A percentile compares a stretch with the other conserved stretches of the same genome.
Conservation (phyloP, 2,797 vertebrate genomes). For the Poecilia gillii region DNA sequence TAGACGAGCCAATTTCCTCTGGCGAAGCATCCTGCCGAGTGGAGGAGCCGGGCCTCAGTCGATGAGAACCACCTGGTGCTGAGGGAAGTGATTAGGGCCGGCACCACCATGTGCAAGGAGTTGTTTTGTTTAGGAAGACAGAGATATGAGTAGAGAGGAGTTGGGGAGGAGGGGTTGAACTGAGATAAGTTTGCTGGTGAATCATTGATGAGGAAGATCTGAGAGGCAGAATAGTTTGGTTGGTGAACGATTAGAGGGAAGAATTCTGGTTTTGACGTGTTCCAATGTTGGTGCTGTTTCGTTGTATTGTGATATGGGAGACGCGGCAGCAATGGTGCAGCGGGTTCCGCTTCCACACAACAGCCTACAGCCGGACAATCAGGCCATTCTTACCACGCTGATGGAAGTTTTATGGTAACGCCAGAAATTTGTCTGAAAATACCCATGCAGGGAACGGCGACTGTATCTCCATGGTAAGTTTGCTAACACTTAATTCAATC, state of each 20-base stretch:
- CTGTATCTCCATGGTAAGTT: slow-evolving; percentile 13
- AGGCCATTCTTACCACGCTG: slow-evolving; percentile 28
- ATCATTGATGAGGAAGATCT: slow-evolving; percentile 67
- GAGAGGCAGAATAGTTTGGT: slow-evolving; percentile 56
- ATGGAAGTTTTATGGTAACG: slow-evolving; percentile 45
- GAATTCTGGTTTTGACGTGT: slow-evolving; percentile 55
- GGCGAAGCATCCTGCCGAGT: slow-evolving; percentile 61
- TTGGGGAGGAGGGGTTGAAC: background rate
- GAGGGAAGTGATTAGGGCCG: slow-evolving; percentile 74
- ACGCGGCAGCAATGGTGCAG: slow-evolving; percentile 51
- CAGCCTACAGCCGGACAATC: slow-evolving; percentile 39
- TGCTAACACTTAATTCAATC: slow-evolving; percentile 34
- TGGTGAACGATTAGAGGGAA: slow-evolving; percentile 54
- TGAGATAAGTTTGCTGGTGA: slow-evolving; percentile 59
- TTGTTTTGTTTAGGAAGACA: slow-evolving; percentile 66
- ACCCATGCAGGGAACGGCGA: slow-evolving; percentile 18
- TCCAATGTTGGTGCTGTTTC: slow-evolving; percentile 40
- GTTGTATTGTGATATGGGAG: slow-evolving; percentile 2
- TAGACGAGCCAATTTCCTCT: slow-evolving; percentile 76
- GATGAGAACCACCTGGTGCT: slow-evolving; percentile 80
- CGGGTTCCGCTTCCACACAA: slow-evolving; percentile 42
- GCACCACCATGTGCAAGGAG: slow-evolving; percentile 59
- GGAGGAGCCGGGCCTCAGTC: slow-evolving; percentile 66
- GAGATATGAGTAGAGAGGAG: slow-evolving; percentile 29
- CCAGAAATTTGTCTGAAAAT: slow-evolving; percentile 44